A percentile compares a stretch with the other conserved stretches of the same genome.
phyloP scores from a whole-genome alignment of 2,113 vertebrate genomes.

The Spermophilus dauricus region DNA sequence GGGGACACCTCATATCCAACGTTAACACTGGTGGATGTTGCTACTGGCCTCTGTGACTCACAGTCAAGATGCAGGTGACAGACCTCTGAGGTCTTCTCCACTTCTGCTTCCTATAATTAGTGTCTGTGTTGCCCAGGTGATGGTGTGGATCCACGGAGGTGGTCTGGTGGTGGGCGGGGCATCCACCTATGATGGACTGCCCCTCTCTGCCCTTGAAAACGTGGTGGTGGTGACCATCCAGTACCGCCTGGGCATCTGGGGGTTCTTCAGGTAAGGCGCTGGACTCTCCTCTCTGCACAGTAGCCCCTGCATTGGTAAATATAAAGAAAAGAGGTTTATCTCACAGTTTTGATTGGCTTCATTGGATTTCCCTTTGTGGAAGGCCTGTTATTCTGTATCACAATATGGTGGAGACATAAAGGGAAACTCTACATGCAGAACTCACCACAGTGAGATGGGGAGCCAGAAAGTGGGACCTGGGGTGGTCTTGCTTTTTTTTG shows the following conservation, averaged over 20 bases:
- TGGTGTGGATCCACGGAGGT: slow-evolving; percentile 93
- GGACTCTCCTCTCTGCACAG: rapidly evolving
- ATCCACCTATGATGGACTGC: slow-evolving; percentile 85
- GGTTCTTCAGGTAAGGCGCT: slow-evolving; percentile 89
- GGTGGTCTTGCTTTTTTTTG: neutral
- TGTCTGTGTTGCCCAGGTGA: slow-evolving; percentile 85
- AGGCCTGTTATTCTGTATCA: neutral
- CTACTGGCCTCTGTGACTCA: neutral
- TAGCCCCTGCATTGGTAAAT: neutral
- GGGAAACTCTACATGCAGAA: neutral
- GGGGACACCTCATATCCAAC: no score
- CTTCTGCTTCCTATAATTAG: neutral
- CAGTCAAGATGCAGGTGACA: no score
- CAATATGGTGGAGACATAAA: neutral
- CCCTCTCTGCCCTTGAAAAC: slow-evolving; percentile 89
- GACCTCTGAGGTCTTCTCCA: neutral
- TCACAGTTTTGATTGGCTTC: neutral
- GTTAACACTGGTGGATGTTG: no score
- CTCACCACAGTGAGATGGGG: neutral
- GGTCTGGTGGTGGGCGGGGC: slow-evolving; percentile 85
- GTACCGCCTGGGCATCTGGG: slow-evolving; percentile 90
- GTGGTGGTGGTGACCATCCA: slow-evolving; percentile 91
- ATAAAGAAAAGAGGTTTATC: neutral
- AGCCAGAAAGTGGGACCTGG: neutral
- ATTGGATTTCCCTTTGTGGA: neutral